These are phyloP conservation scores for Megalops atlanticus DNA, from an alignment of 2,113 vertebrate species.

Conservation along the genomic window DNA sequence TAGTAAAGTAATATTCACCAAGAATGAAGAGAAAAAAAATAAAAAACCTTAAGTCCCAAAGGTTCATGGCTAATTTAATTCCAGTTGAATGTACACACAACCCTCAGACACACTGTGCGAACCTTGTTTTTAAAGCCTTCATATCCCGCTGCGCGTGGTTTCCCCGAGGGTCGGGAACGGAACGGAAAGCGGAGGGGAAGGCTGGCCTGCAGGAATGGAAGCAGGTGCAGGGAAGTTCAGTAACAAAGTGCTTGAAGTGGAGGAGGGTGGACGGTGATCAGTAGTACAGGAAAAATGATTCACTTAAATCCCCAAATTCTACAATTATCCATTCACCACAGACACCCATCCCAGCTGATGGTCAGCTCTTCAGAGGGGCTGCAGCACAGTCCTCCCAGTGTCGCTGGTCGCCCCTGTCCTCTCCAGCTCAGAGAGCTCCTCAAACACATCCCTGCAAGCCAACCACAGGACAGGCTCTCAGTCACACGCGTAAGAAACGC, in stretches of 20 bases:
- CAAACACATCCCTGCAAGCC: conserved; percentile 86
- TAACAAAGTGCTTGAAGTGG: conserved; percentile 48
- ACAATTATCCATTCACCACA: conserved; percentile 22
- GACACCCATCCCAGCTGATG: background rate
- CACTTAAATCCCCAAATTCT: conserved; percentile 27
- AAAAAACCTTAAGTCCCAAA: conserved; percentile 4
- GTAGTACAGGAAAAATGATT: conserved; percentile 52
- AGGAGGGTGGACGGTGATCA: conserved; percentile 50
- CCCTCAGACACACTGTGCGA: conserved; percentile 2
- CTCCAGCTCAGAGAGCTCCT: conserved; percentile 91
- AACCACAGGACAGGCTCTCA: conserved; percentile 20
- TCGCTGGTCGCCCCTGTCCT: conserved; percentile 63
- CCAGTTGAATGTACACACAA: conserved; percentile 18
- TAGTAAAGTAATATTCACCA: background rate
- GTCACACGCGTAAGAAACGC: background rate
- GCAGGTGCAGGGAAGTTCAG: conserved; percentile 10
- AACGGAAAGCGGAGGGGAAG: background rate
- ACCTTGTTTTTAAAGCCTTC: background rate
- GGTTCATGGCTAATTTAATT: conserved; percentile 10
- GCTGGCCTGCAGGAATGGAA: conserved; percentile 9
- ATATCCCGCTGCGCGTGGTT: background rate
- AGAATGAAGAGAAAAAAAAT: background rate
- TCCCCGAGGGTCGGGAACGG: background rate
- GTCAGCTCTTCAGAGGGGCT: conserved; percentile 66
- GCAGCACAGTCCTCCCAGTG: conserved; percentile 67